Evolutionary conservation across 2,888 invertebrate genomes (phyloP).

Genomic region (Phanerotoma sp.): DNA sequence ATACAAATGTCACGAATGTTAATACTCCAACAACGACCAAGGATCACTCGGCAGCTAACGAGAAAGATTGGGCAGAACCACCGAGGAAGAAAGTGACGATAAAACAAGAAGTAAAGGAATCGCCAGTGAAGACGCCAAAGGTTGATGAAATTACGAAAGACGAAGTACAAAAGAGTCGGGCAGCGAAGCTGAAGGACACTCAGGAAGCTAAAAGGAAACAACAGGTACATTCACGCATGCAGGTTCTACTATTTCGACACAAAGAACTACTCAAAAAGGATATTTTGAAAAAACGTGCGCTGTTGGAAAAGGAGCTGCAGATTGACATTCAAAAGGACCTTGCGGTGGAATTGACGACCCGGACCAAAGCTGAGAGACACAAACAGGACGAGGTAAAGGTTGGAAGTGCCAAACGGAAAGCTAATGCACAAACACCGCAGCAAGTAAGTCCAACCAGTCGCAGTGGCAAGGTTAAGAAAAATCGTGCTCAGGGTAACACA

Average conservation of each 20-base stretch:
- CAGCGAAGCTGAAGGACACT: constrained; percentile 53
- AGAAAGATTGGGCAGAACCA: constrained; percentile 45
- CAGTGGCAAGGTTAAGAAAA: constrained; percentile 51
- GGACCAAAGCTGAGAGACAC: constrained; percentile 71
- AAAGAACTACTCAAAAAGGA: constrained; percentile 92
- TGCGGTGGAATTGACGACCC: constrained; percentile 69
- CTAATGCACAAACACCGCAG: constrained; percentile 56
- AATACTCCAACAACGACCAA: constrained; percentile 40
- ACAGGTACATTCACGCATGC: constrained; percentile 63
- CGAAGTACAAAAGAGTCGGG: constrained; percentile 47
- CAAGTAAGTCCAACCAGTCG: constrained; percentile 51
- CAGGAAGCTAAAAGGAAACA: constrained; percentile 62
- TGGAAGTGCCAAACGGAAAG: constrained; percentile 62
- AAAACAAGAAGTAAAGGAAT: constrained; percentile 41
- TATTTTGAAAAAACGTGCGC: constrained; percentile 85
- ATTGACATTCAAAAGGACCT: constrained; percentile 87
- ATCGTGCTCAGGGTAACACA: constrained; percentile 48
- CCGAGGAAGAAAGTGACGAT: constrained; percentile 49
- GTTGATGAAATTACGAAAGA: constrained; percentile 20
- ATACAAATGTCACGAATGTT: constrained; percentile 23
- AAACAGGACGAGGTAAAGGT: constrained; percentile 71
- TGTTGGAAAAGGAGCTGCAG: constrained; percentile 86
- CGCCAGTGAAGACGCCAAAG: constrained; percentile 18
- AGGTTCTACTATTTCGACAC: constrained; percentile 79
- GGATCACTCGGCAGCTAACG: constrained; percentile 33